These are phyloP conservation scores for Chiroxiphia lanceolata DNA, from an alignment of 2,797 vertebrate genomes.

Conservation along the genomic window DNA sequence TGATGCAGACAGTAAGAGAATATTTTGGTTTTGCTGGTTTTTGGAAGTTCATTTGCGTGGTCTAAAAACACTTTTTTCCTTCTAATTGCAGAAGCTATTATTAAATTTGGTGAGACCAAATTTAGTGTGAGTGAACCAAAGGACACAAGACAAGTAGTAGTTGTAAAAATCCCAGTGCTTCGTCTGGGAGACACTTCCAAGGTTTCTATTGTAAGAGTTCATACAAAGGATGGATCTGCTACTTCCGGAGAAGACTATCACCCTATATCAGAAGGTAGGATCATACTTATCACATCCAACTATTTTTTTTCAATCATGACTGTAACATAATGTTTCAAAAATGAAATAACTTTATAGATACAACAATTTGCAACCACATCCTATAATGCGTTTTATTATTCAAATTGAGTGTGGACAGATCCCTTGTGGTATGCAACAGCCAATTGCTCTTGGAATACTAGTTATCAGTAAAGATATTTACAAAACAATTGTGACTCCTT, in stretches of 20 bases:
- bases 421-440: background rate
- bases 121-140: conserved; percentile 90
- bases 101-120: conserved; percentile 90
- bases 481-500: background rate
- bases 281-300: background rate
- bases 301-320: background rate
- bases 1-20: conserved; percentile 87
- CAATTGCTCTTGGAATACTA: background rate
- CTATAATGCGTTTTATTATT: background rate
- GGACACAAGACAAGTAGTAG: conserved; percentile 77
- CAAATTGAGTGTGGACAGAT: background rate
- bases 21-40: background rate
- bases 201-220: conserved; percentile 90
- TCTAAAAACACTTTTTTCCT: background rate
- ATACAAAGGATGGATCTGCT: conserved; percentile 95
- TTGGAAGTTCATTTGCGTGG: background rate
- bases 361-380: background rate
- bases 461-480: background rate
- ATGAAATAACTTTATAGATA: background rate
- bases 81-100: conserved; percentile 83
- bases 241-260: conserved; percentile 93
- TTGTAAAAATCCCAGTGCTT: conserved; percentile 86
- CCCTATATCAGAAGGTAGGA: conserved; percentile 89
- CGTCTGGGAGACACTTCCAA: conserved; percentile 90
- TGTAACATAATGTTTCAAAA: background rate